phyloP scores from a whole-genome alignment of 2,797 vertebrate species.

The Anguilla marmorata region DNA sequence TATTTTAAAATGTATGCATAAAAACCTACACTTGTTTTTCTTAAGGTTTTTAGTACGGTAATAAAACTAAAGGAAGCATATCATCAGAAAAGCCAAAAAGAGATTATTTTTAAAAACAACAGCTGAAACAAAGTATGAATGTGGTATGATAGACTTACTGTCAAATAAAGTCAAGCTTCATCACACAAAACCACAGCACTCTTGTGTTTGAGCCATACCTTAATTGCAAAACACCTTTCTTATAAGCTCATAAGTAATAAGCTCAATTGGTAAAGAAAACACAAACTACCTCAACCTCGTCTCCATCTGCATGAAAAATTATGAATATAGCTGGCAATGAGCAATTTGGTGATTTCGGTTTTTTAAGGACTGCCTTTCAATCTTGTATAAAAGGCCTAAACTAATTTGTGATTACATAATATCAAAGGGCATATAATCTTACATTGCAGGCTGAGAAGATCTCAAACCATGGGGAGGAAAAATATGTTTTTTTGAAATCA shows the following conservation, averaged over 20 bases:
- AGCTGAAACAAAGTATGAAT: neutral
- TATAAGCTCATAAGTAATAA: too few relatives aligned
- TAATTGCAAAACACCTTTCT: neutral
- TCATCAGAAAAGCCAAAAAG: neutral
- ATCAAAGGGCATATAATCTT: neutral
- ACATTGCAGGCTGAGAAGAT: neutral
- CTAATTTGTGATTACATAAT: neutral
- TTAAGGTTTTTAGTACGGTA: neutral
- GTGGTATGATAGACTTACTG: neutral
- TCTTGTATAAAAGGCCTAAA: neutral
- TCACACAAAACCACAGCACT: neutral
- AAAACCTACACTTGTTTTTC: neutral
- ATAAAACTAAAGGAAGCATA: too few relatives aligned
- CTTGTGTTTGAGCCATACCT: neutral
- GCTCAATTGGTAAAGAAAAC: too few relatives aligned
- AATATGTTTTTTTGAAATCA: neutral
- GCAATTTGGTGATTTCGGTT: neutral
- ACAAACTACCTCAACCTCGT: too few relatives aligned
- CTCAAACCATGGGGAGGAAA: neutral
- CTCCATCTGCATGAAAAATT: neutral
- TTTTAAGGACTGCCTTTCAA: neutral
- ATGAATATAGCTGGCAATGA: neutral
- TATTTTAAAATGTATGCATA: too few relatives aligned
- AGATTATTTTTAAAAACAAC: neutral
- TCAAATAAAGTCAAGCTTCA: neutral